These are phyloP conservation scores for Mayetiola destructor DNA, from an alignment of 2,888 invertebrate genomes.

Conservation along the genomic window DNA sequence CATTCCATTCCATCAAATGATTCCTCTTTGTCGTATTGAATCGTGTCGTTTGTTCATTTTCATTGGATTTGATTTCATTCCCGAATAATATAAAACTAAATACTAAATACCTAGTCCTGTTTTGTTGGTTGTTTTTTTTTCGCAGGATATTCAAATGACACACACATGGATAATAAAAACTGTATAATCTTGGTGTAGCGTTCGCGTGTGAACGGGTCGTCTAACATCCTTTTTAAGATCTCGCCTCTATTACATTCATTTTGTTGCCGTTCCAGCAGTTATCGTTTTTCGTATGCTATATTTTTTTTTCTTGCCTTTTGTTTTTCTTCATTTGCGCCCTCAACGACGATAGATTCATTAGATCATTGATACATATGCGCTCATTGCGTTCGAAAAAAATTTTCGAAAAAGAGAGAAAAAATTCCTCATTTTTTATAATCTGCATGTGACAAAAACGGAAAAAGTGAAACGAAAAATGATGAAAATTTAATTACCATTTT, in stretches of 20 bases:
- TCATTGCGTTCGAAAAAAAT: not conserved
- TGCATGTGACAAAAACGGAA: not conserved
- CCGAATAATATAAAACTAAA: too few relatives aligned
- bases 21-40: too few relatives aligned
- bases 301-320: not conserved
- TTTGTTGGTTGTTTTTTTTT: conserved; percentile 6
- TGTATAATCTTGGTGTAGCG: not conserved
- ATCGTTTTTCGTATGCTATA: too few relatives aligned
- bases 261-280: not conserved
- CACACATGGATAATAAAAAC: conserved; percentile 4
- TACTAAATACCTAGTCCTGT: too few relatives aligned
- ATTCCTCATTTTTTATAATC: not conserved
- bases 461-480: not conserved
- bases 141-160: conserved; percentile 11
- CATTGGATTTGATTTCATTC: not conserved
- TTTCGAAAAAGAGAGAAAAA: not conserved
- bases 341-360: too few relatives aligned
- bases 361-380: not conserved
- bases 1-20: not conserved
- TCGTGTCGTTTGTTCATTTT: not conserved
- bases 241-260: too few relatives aligned
- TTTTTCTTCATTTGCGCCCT: not conserved
- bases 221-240: not conserved
- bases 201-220: not conserved
- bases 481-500: not conserved